phyloP scores from a whole-genome alignment of 2,113 vertebrate species.

The Grammomys dolichurus region DNA sequence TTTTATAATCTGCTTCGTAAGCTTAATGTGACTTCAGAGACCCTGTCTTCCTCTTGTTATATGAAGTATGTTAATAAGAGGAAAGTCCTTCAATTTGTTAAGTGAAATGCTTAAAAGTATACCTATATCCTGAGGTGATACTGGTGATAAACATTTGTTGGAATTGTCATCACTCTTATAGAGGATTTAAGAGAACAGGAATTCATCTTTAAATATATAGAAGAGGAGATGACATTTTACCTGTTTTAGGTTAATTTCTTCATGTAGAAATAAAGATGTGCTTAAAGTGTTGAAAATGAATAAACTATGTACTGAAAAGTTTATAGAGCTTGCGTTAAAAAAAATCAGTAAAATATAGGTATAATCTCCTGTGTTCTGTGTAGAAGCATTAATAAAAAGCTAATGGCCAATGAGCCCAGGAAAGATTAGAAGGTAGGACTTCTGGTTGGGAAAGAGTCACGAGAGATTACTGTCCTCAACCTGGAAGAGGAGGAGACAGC shows the following conservation, averaged over 20 bases:
- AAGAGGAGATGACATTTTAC: not conserved
- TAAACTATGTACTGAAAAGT: not conserved
- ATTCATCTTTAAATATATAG: not conserved
- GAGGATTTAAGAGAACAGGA: not conserved
- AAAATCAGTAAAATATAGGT: not conserved
- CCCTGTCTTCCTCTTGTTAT: not conserved
- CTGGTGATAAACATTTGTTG: not conserved
- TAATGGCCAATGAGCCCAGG: too few species aligned
- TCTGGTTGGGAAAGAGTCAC: too few species aligned
- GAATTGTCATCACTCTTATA: not conserved
- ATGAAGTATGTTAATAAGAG: slow-evolving; percentile 15
- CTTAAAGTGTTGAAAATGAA: slow-evolving; percentile 34
- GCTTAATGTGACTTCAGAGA: slow-evolving; percentile 3
- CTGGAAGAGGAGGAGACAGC: too few species aligned
- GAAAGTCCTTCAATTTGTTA: slow-evolving; percentile 21
- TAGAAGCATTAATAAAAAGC: too few species aligned
- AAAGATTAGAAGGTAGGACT: too few species aligned
- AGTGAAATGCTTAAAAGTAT: slow-evolving; percentile 45
- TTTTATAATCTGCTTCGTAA: slow-evolving; percentile 1
- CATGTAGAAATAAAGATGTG: not conserved
- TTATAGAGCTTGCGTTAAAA: not conserved
- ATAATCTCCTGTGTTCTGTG: too few species aligned
- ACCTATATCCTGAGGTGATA: not conserved
- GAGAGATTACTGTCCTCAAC: too few species aligned
- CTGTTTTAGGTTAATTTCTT: slow-evolving; percentile 8